Base-by-base conservation (phyloP, 30 jellyfish, hydroid and myxozoan genomes). In the Aurelia sp. region DNA sequence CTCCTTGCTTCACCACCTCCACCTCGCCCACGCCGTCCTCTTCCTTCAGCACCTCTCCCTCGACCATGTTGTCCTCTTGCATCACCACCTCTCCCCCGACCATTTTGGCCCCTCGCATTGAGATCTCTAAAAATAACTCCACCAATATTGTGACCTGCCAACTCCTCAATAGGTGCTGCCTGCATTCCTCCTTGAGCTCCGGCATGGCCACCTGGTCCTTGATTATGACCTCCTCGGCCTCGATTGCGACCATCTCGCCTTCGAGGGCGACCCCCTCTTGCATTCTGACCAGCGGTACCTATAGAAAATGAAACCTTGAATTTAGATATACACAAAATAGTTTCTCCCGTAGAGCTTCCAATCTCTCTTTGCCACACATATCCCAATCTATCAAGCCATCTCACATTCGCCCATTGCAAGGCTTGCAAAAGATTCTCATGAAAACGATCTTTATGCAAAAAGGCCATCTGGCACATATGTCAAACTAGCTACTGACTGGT, bases 161-260 rank as follows among this genome's bases (percentile, higher is more conserved):
- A 38, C 50, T 38, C 50, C 50, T 38, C 50, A 38, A 38, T 0
- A 38, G 50, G 50, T 38, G 50, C 50, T 38, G 50, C 50, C 7
- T 38, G 50, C 50, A 7, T 7, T 58, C 67, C 67, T 58, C 67
- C 27, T 20, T 58, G 67, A 20, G 27, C 67, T 20, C 67, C 67
- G 21, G 67, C 67, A 22, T 58, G 67, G 27, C 67, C 67, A 0
- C 7, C 50, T 7, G 8, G 10, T 7, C 9, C 50, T 65, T 31
- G 51, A 13, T 22, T 6, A 0, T 33, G 62, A 40, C 52, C 22
- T 7, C 70, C 84, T 40, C 69, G 53, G 70, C 70, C 84, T 22
- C 84, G 22, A 72, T 72, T 72, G 67, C 67, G 67, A 8, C 67
- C 67, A 38, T 55, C 69, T 38, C 69, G 19, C 9, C 53, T 72